phyloP scores from a whole-genome alignment of 2,113 vertebrate genomes.

The Aplodontia rufa region DNA sequence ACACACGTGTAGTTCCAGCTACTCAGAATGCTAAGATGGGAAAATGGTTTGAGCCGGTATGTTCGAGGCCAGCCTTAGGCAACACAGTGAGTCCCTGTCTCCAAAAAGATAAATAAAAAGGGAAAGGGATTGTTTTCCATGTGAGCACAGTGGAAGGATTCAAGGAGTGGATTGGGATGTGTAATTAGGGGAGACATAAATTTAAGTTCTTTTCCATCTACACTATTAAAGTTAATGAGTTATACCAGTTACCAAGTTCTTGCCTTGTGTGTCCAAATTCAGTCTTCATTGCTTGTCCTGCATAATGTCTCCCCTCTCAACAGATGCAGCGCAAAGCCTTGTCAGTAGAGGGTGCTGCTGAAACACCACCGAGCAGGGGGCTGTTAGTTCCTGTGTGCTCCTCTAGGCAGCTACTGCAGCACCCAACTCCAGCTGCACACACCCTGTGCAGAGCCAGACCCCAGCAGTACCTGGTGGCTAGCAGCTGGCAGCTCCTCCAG shows the following conservation, averaged over 20 bases:
- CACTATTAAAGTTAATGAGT: background rate
- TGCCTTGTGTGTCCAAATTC: background rate
- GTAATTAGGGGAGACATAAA: background rate
- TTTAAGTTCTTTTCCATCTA: background rate
- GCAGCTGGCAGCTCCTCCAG: background rate
- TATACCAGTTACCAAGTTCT: background rate
- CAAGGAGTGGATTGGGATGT: background rate
- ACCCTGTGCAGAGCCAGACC: too few relatives aligned
- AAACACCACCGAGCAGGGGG: too few relatives aligned
- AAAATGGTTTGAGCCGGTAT: too few relatives aligned
- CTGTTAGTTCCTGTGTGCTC: background rate
- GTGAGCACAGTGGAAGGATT: background rate
- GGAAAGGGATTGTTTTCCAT: too few relatives aligned
- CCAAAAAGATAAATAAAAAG: too few relatives aligned
- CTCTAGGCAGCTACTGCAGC: background rate
- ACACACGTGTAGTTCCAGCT: background rate
- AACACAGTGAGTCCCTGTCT: background rate
- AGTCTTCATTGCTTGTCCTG: background rate
- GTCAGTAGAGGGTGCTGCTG: background rate
- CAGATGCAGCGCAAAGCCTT: background rate
- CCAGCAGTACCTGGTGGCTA: background rate
- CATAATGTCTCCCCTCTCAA: background rate
- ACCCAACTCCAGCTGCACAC: background rate
- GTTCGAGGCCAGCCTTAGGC: too few relatives aligned
- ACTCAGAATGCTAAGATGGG: too few relatives aligned